A percentile compares a stretch with the other conserved stretches of the same genome.
Evolutionary conservation across 2,113 vertebrate species (phyloP).

Genomic region (Myocastor coypus): DNA sequence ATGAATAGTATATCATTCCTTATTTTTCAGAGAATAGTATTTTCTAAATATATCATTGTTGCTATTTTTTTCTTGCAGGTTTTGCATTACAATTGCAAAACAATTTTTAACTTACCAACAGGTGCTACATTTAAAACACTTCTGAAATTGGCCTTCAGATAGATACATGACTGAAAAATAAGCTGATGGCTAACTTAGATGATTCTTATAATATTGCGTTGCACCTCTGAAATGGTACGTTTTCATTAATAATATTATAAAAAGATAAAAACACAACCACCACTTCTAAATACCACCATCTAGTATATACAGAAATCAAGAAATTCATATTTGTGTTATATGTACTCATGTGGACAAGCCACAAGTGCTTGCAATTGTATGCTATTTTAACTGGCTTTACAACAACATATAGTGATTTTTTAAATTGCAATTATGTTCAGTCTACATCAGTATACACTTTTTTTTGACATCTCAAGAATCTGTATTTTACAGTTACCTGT

Average conservation of each 20-base stretch:
- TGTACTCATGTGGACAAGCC: neutral
- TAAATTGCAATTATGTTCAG: neutral
- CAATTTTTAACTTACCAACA: neutral
- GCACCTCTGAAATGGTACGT: neutral
- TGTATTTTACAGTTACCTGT: neutral
- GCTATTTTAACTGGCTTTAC: neutral
- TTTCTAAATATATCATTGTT: neutral
- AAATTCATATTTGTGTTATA: neutral
- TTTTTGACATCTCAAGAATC: neutral
- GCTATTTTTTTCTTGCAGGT: neutral
- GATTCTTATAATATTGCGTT: neutral
- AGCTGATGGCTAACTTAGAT: neutral
- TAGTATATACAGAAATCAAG: neutral
- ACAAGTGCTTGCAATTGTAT: neutral
- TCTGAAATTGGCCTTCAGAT: neutral
- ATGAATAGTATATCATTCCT: neutral
- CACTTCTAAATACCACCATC: neutral
- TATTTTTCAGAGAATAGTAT: neutral
- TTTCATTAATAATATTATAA: constrained; percentile 9
- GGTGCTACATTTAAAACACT: neutral
- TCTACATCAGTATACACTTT: neutral
- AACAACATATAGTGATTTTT: neutral
- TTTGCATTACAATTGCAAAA: neutral
- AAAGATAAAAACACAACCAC: neutral
- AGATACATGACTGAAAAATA: neutral